Base-by-base conservation (phyloP, 92 coral and sea anemone species). In the Nematostella vectensis region DNA sequence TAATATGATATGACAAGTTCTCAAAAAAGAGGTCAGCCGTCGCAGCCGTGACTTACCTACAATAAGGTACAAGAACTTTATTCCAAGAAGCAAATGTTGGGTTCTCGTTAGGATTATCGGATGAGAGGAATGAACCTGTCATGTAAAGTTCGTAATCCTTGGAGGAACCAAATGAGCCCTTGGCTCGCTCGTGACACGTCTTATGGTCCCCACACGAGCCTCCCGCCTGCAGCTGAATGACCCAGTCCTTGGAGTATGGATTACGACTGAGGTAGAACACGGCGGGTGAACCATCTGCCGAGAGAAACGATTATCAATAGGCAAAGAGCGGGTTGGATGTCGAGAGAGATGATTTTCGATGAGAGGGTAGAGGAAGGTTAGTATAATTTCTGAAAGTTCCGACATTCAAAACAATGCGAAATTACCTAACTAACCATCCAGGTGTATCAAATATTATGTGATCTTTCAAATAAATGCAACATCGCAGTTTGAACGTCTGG, bases 21-120 rank as follows among this genome's bases (percentile, higher is more conserved):
- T n/a, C n/a, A n/a, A n/a, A n/a, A n/a, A n/a, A n/a, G n/a, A 15
- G 40, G 40, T 33, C 15, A 6, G 6, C 6, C 15, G 40, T 33
- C 15, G 40, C 40, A 6, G 15, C 15, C 8, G 40, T 33, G 26
- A 45, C 61, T 48, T 66, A 91, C 98, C 98, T 91, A 75, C 98
- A 91, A 47, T 91, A 91, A 37, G 98, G 98, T 12, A 91, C 83
- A 68, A 65, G 85, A 9, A 86, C 98, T 77, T 91, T 91, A 68
- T 87, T 91, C 98, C 98, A 91, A 16, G 80, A 78, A 29, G 86
- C 75, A 82, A 91, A 91, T 48, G 94, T 85, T 1, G 98, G 98
- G 58, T 91, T 91, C 42, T 81, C 83, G 3, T 59, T 61, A 20
- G 98, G 95, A 51, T 91, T 95, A 60, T 82, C 93, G 3, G 98